Evolutionary conservation across 2,113 vertebrate species (phyloP).

Genomic region (Chrysemys picta): DNA sequence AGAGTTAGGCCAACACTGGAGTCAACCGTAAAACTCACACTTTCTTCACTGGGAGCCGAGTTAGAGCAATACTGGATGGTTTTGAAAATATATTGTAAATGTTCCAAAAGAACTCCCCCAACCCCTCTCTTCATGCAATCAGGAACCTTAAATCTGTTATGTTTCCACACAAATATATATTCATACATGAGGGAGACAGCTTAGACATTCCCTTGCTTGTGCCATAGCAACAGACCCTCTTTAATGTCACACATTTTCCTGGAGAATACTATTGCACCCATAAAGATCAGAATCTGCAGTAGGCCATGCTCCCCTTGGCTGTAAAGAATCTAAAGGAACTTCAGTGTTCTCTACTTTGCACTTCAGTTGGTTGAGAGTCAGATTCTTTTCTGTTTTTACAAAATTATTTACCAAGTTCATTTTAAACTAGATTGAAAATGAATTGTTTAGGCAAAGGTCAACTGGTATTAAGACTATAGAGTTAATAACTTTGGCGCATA

Average conservation of each 20-base stretch:
- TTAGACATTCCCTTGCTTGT: background rate
- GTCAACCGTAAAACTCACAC: background rate
- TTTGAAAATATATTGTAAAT: background rate
- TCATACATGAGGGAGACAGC: background rate
- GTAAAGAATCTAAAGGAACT: background rate
- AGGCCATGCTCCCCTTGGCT: background rate
- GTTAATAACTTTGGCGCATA: background rate
- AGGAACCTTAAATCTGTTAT: background rate
- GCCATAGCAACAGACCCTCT: accelerated
- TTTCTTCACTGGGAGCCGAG: background rate
- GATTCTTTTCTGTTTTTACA: background rate
- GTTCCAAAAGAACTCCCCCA: background rate
- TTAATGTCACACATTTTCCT: background rate
- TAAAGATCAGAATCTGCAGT: background rate
- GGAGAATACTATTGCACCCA: background rate
- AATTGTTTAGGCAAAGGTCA: slow-evolving; percentile 34
- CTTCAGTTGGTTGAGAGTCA: background rate
- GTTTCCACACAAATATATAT: background rate
- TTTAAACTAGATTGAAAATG: slow-evolving; percentile 17
- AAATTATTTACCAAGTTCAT: background rate
- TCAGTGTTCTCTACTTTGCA: background rate
- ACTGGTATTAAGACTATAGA: background rate
- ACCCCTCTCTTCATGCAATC: background rate
- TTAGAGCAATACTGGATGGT: background rate
- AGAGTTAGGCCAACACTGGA: background rate